Conservation (phyloP, 37 sponge, comb jelly and placozoan species). For the Mnemiopsis leidyi region DNA sequence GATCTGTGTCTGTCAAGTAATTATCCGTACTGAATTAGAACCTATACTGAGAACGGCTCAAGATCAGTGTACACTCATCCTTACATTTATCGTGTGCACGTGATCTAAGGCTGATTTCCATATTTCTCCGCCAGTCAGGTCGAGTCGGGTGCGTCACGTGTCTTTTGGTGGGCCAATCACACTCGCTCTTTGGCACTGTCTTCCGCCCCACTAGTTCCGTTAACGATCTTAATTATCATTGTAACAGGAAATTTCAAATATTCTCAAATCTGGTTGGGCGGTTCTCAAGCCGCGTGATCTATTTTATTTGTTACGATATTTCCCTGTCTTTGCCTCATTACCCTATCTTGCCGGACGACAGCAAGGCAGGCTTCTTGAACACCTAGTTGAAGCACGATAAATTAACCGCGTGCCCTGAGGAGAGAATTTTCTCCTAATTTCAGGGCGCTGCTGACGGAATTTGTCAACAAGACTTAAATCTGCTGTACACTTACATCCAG, state of each 20-base stretch:
- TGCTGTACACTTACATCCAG: neutral
- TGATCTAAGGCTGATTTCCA: neutral
- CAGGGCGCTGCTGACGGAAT: neutral
- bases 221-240: neutral
- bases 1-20: neutral
- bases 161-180: neutral
- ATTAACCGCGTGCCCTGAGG: neutral
- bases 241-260: neutral
- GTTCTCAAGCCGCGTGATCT: neutral
- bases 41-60: neutral
- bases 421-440: neutral
- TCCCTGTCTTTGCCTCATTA: neutral
- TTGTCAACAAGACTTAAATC: constrained; percentile 26
- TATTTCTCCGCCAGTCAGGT: neutral
- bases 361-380: neutral
- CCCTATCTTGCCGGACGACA: neutral
- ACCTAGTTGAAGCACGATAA: neutral
- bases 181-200: neutral
- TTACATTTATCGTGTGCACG: neutral
- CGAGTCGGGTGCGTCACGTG: neutral
- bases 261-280: neutral
- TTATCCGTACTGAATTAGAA: neutral
- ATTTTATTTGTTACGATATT: neutral
- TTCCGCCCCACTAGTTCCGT: neutral
- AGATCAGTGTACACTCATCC: neutral